Percentiles rank a stretch among this genome's conserved stretches.
Evolutionary conservation across 2,888 invertebrate species (phyloP).

Genomic region (Oxystoma pomonae): DNA sequence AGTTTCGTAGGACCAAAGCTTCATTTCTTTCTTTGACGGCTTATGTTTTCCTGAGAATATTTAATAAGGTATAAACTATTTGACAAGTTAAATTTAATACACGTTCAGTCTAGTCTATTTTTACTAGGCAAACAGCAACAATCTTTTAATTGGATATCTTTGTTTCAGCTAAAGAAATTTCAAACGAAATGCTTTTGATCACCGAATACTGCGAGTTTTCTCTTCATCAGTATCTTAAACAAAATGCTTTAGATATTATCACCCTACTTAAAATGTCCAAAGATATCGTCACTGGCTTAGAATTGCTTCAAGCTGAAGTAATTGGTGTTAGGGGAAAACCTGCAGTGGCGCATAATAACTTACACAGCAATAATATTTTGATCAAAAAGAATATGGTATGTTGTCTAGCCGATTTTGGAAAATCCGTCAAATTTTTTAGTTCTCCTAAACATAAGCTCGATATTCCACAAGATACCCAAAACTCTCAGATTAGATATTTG

Average conservation of each 20-base stretch:
- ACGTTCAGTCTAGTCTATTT: too few relatives aligned
- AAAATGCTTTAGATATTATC: constrained; percentile 15
- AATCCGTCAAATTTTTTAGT: constrained; percentile 20
- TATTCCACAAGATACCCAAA: constrained; percentile 14
- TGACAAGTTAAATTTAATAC: too few relatives aligned
- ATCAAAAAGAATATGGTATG: constrained; percentile 25
- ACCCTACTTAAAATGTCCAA: constrained; percentile 19
- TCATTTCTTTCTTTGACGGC: too few relatives aligned
- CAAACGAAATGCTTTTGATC: constrained; percentile 23
- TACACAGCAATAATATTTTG: constrained; percentile 27
- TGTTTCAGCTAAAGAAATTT: constrained; percentile 14
- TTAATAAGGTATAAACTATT: too few relatives aligned
- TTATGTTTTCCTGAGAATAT: too few relatives aligned
- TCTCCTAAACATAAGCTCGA: constrained; percentile 13
- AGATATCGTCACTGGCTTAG: constrained; percentile 24
- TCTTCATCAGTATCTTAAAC: constrained; percentile 24
- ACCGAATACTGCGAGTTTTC: constrained; percentile 24
- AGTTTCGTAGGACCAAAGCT: too few relatives aligned
- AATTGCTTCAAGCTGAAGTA: constrained; percentile 27
- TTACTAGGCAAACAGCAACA: too few relatives aligned
- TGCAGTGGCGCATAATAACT: constrained; percentile 26
- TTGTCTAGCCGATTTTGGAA: constrained; percentile 27
- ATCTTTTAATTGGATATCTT: too few relatives aligned
- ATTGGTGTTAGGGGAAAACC: constrained; percentile 26
- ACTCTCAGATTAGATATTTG: constrained; percentile 21